Percentiles rank a stretch among this genome's conserved stretches.
Evolutionary conservation across 2,888 invertebrate species (phyloP).

Genomic region (Cephonodes hylas): DNA sequence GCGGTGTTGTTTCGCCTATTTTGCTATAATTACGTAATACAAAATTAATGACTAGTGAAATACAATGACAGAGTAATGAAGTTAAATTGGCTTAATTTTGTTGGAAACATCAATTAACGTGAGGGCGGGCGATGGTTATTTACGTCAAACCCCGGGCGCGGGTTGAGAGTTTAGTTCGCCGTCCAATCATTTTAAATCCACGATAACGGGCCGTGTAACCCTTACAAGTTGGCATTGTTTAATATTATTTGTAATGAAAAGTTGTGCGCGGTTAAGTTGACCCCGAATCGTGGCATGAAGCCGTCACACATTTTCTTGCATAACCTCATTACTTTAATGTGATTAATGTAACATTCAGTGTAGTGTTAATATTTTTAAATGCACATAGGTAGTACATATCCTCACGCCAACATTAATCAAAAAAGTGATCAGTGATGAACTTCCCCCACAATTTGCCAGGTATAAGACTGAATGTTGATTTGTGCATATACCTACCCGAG

Average conservation of each 20-base stretch:
- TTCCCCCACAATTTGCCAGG: no score
- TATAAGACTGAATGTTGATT: no score
- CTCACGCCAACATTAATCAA: no score
- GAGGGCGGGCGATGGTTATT: slow-evolving; percentile 44
- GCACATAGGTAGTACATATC: no score
- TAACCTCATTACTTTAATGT: no score
- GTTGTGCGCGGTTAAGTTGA: not conserved
- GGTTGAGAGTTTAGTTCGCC: slow-evolving; percentile 45
- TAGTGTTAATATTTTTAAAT: no score
- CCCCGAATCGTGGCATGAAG: not conserved
- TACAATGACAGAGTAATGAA: slow-evolving; percentile 54
- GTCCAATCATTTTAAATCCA: slow-evolving; percentile 41
- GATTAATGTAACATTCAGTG: no score
- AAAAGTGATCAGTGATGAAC: no score
- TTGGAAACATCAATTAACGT: slow-evolving; percentile 57
- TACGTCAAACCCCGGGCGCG: slow-evolving; percentile 35
- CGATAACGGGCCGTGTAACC: slow-evolving; percentile 17
- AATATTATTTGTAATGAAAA: not conserved
- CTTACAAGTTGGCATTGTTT: not conserved
- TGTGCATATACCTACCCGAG: no score
- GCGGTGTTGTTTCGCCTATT: slow-evolving; percentile 17
- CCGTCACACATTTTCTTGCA: not conserved
- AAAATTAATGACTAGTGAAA: slow-evolving; percentile 49
- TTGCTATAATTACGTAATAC: slow-evolving; percentile 36
- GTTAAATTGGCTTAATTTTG: slow-evolving; percentile 60